Evolutionary conservation across 1,140 invertebrate species (phyloP).

Genomic region (Scaptomyza pallida): DNA sequence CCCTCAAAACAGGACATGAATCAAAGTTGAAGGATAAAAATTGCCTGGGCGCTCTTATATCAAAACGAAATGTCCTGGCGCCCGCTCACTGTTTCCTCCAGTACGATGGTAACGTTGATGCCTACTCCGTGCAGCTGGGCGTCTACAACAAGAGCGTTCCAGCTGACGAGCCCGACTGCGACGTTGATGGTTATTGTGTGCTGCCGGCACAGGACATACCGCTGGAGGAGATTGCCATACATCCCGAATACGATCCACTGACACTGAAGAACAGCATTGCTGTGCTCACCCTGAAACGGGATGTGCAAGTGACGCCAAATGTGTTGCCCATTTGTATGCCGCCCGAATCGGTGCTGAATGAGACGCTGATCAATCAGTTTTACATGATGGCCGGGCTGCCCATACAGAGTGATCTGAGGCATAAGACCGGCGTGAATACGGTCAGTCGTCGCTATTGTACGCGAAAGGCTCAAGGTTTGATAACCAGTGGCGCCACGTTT

Average conservation of each 20-base stretch:
- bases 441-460: slow-evolving; percentile 47
- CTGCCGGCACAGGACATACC: slow-evolving; percentile 65
- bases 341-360: slow-evolving; percentile 29
- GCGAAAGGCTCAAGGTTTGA: slow-evolving; percentile 23
- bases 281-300: slow-evolving; percentile 54
- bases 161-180: slow-evolving; percentile 28
- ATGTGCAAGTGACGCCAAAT: slow-evolving; percentile 46
- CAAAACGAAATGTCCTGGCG: slow-evolving; percentile 54
- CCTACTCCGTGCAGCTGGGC: slow-evolving; percentile 62
- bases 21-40: slow-evolving; percentile 35
- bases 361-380: slow-evolving; percentile 50
- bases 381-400: slow-evolving; percentile 56
- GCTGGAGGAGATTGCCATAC: slow-evolving; percentile 55
- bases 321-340: slow-evolving; percentile 71
- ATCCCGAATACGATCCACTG: slow-evolving; percentile 63
- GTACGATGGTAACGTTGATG: slow-evolving; percentile 47
- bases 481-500: slow-evolving; percentile 47
- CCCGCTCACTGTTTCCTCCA: slow-evolving; percentile 66
- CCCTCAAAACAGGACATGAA: slow-evolving; percentile 39
- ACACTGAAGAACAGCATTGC: slow-evolving; percentile 59
- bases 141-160: slow-evolving; percentile 58
- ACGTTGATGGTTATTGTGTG: slow-evolving; percentile 53
- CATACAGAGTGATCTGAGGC: slow-evolving; percentile 14
- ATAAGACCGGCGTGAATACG: slow-evolving; percentile 60
- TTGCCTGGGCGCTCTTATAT: slow-evolving; percentile 60